Evolutionary conservation across 2,113 vertebrate species (phyloP), one percentile per base, ranked within the genome.

Genomic region (Ageneiosus marmoratus): DNA sequence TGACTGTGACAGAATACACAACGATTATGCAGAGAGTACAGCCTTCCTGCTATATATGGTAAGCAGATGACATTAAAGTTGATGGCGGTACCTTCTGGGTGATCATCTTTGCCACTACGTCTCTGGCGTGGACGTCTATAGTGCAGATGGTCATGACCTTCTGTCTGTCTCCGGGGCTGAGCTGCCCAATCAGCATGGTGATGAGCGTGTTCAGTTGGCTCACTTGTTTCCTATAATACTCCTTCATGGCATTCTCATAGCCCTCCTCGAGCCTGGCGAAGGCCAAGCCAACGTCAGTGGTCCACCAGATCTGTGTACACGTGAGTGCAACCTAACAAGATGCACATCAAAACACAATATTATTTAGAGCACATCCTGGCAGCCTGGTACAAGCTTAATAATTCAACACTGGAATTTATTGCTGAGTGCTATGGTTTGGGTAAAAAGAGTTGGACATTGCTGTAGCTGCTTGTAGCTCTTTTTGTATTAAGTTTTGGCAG

Each of bases 91-190:
- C 98, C 96, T 98, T 99, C 86, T 99, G 96, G 0, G 93, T 78
- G 3, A 97, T 94, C 93, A 99, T 95, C 91, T 96, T 99, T 11
- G 97, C 94, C 74, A 99, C 97, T 87, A 99, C 96, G 0, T 99
- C 98, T 79, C 98, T 94, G 37, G 97, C 97, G 0, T 99, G 98
- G 51, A 99, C 98, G 0, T 99, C 97, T 0, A 98, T 98, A 83
- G 98, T 99, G 85, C 98, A 99, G 87, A 99, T 93, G 89, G 98
- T 99, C 98, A 97, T 99, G 89, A 98, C 93, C 83, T 99, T 99
- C 93, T 98, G 98, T 46, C 97, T 91, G 88, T 99, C 95, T 0
- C 96, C 97, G 3, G 92, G 91, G 7, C 96, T 96, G 32, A 99
- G 97, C 85, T 95, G 94, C 3, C 98, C 97, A 3, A 97, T 89